These are phyloP conservation scores for Meloidogyne exigua DNA, from an alignment of 1,140 invertebrate genomes.

Conservation along the genomic window DNA sequence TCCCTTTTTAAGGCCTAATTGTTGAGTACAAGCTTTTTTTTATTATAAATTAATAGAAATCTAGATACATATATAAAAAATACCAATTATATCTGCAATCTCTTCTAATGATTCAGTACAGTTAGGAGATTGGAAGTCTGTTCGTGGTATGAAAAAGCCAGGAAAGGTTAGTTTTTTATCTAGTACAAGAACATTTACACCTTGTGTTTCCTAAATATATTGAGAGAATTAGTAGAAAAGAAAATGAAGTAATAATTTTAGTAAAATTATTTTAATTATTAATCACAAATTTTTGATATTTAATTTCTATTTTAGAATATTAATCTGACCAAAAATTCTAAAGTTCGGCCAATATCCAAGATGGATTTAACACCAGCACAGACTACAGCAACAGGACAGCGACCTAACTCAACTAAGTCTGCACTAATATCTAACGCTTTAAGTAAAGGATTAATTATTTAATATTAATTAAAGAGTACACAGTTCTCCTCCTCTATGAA, in stretches of 20 bases:
- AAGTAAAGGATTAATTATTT: conserved; percentile 28
- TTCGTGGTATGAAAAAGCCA: conserved; percentile 80
- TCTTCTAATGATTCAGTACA: conserved; percentile 69
- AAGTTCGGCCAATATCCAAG: conserved; percentile 85
- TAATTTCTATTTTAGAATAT: conserved; percentile 7
- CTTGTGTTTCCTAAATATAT: conserved; percentile 80
- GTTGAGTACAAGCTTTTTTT: conserved; percentile 18
- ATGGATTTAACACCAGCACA: conserved; percentile 96
- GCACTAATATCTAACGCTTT: conserved; percentile 83
- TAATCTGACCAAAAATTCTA: conserved; percentile 79
- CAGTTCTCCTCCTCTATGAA: conserved; percentile 80
- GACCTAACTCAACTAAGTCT: conserved; percentile 84
- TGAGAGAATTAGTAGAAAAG: background rate
- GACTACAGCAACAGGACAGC: conserved; percentile 81
- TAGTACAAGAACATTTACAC: conserved; percentile 81
- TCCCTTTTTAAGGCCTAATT: conserved; percentile 72
- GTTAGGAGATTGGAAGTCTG: conserved; percentile 74
- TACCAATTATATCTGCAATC: conserved; percentile 71
- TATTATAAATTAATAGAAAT: conserved; percentile 64
- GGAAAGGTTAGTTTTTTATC: conserved; percentile 72
- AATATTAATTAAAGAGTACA: conserved; percentile 65
- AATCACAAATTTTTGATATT: too few relatives aligned
- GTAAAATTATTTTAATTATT: conserved; percentile 17
- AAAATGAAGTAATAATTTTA: too few relatives aligned
- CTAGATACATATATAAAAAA: background rate